These are phyloP conservation scores for Scylla paramamosain DNA, from an alignment of 1,140 invertebrate genomes.

Conservation along the genomic window DNA sequence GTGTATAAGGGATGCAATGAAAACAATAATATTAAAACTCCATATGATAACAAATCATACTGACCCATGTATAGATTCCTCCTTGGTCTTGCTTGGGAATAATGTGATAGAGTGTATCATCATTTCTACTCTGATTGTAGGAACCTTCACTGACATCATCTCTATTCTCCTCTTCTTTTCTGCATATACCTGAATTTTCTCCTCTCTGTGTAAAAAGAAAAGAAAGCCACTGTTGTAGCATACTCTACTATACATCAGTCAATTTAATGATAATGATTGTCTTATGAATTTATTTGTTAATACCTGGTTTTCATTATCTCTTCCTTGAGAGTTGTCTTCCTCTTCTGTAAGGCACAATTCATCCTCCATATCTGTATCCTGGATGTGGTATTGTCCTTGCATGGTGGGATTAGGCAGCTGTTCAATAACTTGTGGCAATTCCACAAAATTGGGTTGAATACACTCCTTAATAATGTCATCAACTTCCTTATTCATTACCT, in stretches of 20 bases:
- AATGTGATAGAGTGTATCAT: conserved; percentile 58
- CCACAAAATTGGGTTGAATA: conserved; percentile 72
- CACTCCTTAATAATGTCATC: conserved; percentile 70
- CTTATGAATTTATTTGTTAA: background rate
- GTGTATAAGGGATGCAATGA: too few relatives aligned
- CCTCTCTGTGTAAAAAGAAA: background rate
- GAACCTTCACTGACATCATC: conserved; percentile 2
- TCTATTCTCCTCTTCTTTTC: background rate
- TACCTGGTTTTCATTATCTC: background rate
- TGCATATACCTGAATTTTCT: background rate
- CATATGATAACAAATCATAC: background rate
- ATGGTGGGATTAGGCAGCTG: conserved; percentile 57
- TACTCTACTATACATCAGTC: background rate
- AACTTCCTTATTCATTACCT: conserved; percentile 76
- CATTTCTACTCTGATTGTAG: background rate
- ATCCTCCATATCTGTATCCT: conserved; percentile 69
- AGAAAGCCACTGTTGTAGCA: background rate
- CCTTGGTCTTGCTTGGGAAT: conserved; percentile 63
- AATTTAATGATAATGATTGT: background rate
- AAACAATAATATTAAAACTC: too few relatives aligned
- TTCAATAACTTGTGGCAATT: conserved; percentile 69
- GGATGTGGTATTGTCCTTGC: conserved; percentile 44
- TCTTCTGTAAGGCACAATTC: conserved; percentile 31
- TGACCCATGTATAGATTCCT: conserved; percentile 71
- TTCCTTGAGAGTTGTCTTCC: background rate